A percentile compares a stretch with the other conserved stretches of the same genome.
Conservation (phyloP, 2,113 vertebrate genomes). For the Bambusicola thoracicus region DNA sequence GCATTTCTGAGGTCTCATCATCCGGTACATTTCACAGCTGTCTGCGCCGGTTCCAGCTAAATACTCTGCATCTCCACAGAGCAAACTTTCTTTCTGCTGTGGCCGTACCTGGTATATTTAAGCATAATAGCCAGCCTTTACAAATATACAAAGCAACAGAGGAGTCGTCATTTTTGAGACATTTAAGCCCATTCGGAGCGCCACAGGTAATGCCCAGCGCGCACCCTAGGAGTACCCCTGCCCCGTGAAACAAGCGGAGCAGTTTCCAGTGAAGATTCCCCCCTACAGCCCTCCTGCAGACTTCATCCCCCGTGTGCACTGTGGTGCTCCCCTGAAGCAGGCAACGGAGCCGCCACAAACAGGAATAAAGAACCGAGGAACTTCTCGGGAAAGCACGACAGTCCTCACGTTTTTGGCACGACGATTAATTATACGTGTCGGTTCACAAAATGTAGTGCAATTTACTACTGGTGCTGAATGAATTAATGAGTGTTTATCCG, state of each 20-base stretch:
- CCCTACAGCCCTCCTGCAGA: not conserved
- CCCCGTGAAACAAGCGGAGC: not conserved
- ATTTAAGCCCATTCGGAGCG: not conserved
- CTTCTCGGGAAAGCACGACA: not conserved
- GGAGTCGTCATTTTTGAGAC: not conserved
- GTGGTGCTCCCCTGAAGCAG: constrained; percentile 26
- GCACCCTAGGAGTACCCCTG: not conserved
- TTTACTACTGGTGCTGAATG: constrained; percentile 57
- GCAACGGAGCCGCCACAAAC: not conserved
- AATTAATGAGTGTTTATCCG: constrained; percentile 45
- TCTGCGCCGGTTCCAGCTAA: fast-evolving
- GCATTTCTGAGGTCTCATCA: constrained; percentile 32
- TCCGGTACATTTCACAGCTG: constrained; percentile 43
- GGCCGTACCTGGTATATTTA: not conserved
- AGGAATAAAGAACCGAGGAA: constrained; percentile 35
- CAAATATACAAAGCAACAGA: not conserved
- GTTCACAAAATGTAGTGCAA: constrained; percentile 63
- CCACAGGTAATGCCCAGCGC: not conserved
- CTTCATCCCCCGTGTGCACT: not conserved
- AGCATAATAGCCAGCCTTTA: not conserved
- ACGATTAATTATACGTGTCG: constrained; percentile 49
- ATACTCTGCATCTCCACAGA: not conserved
- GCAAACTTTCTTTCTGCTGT: constrained; percentile 8
- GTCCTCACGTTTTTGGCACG: not conserved
- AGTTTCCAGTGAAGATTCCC: not conserved